These are phyloP conservation scores for Rhorus exstirpatorius DNA, from an alignment of 2,888 invertebrate species.

Conservation along the genomic window DNA sequence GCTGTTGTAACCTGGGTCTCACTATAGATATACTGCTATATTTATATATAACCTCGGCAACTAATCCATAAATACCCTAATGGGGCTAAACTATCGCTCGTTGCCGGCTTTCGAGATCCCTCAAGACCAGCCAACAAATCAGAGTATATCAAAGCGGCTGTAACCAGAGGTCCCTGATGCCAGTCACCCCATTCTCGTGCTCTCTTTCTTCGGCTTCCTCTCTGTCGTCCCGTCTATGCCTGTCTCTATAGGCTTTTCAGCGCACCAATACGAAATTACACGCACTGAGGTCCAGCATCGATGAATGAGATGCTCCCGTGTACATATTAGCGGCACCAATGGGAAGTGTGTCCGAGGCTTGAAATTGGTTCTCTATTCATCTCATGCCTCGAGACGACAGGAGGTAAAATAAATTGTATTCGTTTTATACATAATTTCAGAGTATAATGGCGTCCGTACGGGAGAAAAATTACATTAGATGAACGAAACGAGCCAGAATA, in stretches of 20 bases:
- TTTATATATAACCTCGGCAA: constrained; percentile 51
- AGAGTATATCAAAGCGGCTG: constrained; percentile 28
- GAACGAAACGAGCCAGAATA: constrained; percentile 23
- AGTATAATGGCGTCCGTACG: constrained; percentile 36
- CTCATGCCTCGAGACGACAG: constrained; percentile 39
- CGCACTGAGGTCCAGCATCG: neutral
- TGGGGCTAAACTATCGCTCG: constrained; percentile 82
- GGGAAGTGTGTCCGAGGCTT: constrained; percentile 31
- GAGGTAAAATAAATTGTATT: constrained; percentile 54
- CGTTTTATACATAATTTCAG: constrained; percentile 53
- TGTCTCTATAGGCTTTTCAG: constrained; percentile 13
- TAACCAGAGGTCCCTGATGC: neutral
- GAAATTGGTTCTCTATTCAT: constrained; percentile 60
- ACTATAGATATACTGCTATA: constrained; percentile 13
- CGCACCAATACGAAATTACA: constrained; percentile 24
- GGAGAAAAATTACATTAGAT: constrained; percentile 48
- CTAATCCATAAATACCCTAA: constrained; percentile 84
- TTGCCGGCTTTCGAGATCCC: constrained; percentile 76
- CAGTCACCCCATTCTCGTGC: constrained; percentile 56
- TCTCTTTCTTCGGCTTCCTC: constrained; percentile 53
- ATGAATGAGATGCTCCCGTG: constrained; percentile 36
- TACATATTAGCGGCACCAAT: constrained; percentile 6
- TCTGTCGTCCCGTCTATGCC: constrained; percentile 55
- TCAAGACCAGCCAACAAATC: constrained; percentile 71
- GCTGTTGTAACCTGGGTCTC: constrained; percentile 14